Evolutionary conservation across 1,140 invertebrate genomes (phyloP).

Genomic region (Chelonus insularis): DNA sequence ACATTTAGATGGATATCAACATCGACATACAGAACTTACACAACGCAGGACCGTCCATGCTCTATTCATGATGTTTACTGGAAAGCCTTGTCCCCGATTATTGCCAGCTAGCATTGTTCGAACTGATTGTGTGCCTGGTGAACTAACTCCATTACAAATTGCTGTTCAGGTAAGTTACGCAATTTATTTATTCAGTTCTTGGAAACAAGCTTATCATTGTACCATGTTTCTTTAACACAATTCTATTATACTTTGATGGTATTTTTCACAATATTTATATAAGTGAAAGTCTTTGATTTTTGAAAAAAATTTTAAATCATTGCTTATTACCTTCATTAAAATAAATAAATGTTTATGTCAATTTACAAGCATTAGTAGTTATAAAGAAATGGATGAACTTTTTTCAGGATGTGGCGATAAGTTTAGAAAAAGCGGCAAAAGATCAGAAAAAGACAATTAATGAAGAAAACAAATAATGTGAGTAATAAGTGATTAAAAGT

Average conservation of each 20-base stretch:
- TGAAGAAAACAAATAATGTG: constrained; percentile 21
- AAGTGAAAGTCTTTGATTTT: no score
- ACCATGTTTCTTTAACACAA: no score
- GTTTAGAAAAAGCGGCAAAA: constrained; percentile 22
- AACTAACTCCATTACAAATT: constrained; percentile 57
- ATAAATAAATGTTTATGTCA: neutral
- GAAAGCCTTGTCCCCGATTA: constrained; percentile 53
- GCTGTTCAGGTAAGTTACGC: constrained; percentile 52
- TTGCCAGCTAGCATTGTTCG: constrained; percentile 46
- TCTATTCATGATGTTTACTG: constrained; percentile 57
- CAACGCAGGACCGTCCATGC: constrained; percentile 58
- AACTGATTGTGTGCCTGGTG: constrained; percentile 50
- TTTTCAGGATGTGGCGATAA: constrained; percentile 30
- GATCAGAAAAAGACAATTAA: constrained; percentile 18
- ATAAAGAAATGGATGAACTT: no score
- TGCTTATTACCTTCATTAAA: neutral
- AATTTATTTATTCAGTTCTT: no score
- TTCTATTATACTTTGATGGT: no score
- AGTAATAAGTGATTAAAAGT: no score
- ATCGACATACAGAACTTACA: constrained; percentile 53
- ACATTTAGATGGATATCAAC: constrained; percentile 56
- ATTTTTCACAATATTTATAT: no score
- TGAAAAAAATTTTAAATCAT: no score
- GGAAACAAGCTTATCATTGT: no score
- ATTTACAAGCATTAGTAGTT: no score